phyloP scores from a whole-genome alignment of 2,888 invertebrate genomes.

The Cephus runcator region DNA sequence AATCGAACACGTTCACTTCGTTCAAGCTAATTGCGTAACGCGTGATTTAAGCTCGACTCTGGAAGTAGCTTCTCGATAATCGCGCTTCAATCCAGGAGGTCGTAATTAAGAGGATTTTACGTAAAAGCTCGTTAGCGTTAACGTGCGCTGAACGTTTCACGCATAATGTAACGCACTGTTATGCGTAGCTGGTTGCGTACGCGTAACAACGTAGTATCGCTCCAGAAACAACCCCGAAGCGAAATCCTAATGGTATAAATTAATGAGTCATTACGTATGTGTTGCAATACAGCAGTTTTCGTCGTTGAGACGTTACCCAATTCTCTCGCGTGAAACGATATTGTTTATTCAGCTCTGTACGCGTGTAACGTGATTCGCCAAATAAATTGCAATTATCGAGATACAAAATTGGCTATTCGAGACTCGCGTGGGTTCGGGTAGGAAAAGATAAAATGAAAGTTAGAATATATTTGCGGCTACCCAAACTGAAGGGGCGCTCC shows the following conservation, averaged over 20 bases:
- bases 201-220: background rate
- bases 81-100: background rate
- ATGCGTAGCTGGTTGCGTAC: background rate
- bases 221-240: conserved; percentile 22
- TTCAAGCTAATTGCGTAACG: background rate
- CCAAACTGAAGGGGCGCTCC: background rate
- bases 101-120: background rate
- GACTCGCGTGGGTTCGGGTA: background rate
- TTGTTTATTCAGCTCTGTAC: too few species aligned
- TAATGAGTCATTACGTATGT: conserved; percentile 31
- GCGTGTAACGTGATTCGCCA: too few species aligned
- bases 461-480: background rate
- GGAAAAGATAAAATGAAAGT: background rate
- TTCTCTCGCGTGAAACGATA: too few species aligned
- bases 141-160: background rate
- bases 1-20: background rate
- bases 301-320: conserved; percentile 11
- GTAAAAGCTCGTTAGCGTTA: background rate
- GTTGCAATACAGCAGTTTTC: conserved; percentile 24
- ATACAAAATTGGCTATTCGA: background rate
- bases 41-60: background rate
- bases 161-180: background rate
- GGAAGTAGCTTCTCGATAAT: background rate
- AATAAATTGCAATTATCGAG: background rate
- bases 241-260: conserved; percentile 29